A percentile compares a stretch with the other conserved stretches of the same genome.
These are phyloP conservation scores for Rostratula benghalensis DNA, from an alignment of 2,113 vertebrate species.

Conservation along the genomic window DNA sequence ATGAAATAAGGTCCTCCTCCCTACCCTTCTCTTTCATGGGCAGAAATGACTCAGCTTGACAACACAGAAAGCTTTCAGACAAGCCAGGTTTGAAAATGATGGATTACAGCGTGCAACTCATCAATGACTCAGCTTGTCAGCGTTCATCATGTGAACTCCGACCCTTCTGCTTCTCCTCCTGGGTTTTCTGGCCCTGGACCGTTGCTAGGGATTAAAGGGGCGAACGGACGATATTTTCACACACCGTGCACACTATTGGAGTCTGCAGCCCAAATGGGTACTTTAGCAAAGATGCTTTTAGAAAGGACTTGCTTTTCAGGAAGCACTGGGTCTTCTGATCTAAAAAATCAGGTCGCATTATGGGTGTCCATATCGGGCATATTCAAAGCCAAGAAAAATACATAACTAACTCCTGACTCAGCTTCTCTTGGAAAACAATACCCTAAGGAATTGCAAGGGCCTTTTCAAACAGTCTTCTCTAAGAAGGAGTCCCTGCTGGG, in stretches of 20 bases:
- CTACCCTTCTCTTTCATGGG: background rate
- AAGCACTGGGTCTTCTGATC: background rate
- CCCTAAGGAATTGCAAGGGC: background rate
- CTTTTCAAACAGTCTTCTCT: background rate
- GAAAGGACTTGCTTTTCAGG: background rate
- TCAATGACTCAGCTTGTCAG: conserved; percentile 41
- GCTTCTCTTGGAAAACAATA: background rate
- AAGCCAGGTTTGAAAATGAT: conserved; percentile 20
- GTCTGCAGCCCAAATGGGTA: background rate
- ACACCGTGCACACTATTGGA: background rate
- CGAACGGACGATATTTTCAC: background rate
- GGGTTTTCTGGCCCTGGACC: background rate
- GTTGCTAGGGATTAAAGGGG: background rate
- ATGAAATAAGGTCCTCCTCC: background rate
- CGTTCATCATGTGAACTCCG: background rate
- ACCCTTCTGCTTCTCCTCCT: background rate
- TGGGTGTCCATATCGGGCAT: background rate
- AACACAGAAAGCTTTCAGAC: background rate
- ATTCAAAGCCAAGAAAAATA: background rate
- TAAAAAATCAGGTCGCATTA: background rate
- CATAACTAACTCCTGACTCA: background rate
- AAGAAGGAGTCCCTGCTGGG: background rate
- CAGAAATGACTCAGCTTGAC: conserved; percentile 39
- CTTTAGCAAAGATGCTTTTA: background rate
- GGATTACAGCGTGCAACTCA: background rate